Percentiles rank a stretch among this genome's conserved stretches.
Evolutionary conservation across 2,113 vertebrate genomes (phyloP).

Genomic region (Myrmecophaga tridactyla): DNA sequence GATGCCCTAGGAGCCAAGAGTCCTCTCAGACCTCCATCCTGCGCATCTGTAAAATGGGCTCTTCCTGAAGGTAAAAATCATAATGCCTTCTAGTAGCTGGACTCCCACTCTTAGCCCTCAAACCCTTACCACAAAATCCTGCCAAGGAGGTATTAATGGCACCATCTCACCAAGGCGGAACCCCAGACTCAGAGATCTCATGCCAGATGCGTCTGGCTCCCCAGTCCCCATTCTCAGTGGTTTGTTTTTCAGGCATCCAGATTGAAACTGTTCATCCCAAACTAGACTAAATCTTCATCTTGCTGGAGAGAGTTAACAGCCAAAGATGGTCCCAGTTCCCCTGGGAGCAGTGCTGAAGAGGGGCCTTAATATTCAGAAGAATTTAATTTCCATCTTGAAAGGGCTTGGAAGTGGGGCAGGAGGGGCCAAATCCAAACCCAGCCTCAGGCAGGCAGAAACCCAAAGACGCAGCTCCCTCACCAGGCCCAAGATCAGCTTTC

Average conservation of each 20-base stretch:
- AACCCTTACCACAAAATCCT: background rate
- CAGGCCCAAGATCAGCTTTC: conserved; percentile 52
- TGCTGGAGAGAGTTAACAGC: background rate
- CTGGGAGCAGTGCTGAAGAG: background rate
- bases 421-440: background rate
- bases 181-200: background rate
- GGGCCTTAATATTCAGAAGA: conserved; percentile 53
- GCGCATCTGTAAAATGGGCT: background rate
- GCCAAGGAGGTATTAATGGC: accelerated
- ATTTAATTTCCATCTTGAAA: conserved; percentile 60
- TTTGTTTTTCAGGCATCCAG: background rate
- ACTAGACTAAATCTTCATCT: background rate
- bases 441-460: conserved; percentile 38
- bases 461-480: background rate
- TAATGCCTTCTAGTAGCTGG: background rate
- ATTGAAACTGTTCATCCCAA: background rate
- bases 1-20: background rate
- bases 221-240: background rate
- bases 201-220: background rate
- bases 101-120: background rate
- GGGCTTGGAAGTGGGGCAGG: conserved; percentile 6
- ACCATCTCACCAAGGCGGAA: background rate
- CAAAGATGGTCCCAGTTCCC: background rate
- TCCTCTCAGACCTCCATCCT: background rate
- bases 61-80: background rate